phyloP scores from a whole-genome alignment of 2,113 vertebrate genomes.

The Burhinus oedicnemus region DNA sequence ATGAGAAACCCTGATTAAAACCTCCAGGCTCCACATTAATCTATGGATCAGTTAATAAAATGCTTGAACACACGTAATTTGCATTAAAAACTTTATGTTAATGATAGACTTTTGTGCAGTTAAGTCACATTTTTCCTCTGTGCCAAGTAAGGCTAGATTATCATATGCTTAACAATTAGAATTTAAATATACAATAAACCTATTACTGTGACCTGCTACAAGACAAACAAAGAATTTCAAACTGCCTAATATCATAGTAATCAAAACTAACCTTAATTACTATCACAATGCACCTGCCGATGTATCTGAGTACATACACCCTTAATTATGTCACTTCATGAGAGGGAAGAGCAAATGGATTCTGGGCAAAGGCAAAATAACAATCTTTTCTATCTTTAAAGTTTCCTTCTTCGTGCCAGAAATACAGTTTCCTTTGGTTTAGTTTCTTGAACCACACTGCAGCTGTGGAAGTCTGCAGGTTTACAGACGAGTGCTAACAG shows the following conservation, averaged over 20 bases:
- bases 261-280: slow-evolving; percentile 52
- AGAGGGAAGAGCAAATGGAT: background rate
- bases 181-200: slow-evolving; percentile 27
- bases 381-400: background rate
- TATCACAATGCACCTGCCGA: background rate
- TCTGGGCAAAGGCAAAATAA: background rate
- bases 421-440: background rate
- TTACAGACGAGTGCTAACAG: background rate
- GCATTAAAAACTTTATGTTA: slow-evolving; percentile 15
- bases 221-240: slow-evolving; percentile 36
- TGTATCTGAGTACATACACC: background rate
- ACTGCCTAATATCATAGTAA: background rate
- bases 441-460: background rate
- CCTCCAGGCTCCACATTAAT: background rate
- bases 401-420: background rate
- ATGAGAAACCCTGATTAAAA: background rate
- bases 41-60: background rate
- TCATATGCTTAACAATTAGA: background rate
- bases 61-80: background rate
- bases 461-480: background rate
- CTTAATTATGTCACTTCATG: slow-evolving; percentile 14
- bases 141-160: background rate
- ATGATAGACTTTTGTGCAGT: background rate
- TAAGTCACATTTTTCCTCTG: background rate
- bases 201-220: slow-evolving; percentile 2